Evolutionary conservation across 2,888 invertebrate genomes (phyloP), one percentile per base, ranked within the genome.

Genomic region (Melipona beecheii): DNA sequence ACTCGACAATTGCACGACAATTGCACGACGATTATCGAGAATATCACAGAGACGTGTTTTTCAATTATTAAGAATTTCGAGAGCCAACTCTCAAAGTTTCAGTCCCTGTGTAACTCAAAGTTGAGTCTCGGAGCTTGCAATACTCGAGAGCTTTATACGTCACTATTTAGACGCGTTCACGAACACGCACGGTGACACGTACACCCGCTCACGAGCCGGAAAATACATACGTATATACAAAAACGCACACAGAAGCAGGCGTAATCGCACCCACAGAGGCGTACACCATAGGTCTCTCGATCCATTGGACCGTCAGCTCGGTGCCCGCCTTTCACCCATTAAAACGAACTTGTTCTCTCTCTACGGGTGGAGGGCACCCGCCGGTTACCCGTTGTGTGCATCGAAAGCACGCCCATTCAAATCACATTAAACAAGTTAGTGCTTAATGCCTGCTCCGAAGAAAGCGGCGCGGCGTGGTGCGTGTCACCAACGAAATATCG

Each of bases 381-480:
- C 85, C 81, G 86, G 85, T 89, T 87, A 87, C 88, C 89, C 87
- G 89, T 84, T 77, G 84, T 85, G 85, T 82, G 81, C 87, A 85
- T 83, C 88, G 86, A 90, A 91, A 90, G 89, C 92, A 90, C 90
- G 92, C 91, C 90, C 90, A 91, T 89, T 89, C 86, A 82, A 84
- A 88, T 88, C 86, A 86, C 88, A 86, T 87, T 85, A 88, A 89
- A 89, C 87, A 79, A 85, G 78, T 86, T 81, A 82, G 84, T 78
- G 84, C 81, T 77, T 72, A 84, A 89, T 86, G 75, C 66, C 82
- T 64, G 78, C 75, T 68, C 31, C 78, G 74, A 52, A 50, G 64
- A 71, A 75, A 72, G 49, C 17, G 21, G 50, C 49, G 11, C 21
- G 17, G 50, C 49, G 11, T 21, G 56, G 60, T 27, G 78, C 71